Conservation (phyloP, 1,140 invertebrate genomes). For the Hylyphantes graminicola region DNA sequence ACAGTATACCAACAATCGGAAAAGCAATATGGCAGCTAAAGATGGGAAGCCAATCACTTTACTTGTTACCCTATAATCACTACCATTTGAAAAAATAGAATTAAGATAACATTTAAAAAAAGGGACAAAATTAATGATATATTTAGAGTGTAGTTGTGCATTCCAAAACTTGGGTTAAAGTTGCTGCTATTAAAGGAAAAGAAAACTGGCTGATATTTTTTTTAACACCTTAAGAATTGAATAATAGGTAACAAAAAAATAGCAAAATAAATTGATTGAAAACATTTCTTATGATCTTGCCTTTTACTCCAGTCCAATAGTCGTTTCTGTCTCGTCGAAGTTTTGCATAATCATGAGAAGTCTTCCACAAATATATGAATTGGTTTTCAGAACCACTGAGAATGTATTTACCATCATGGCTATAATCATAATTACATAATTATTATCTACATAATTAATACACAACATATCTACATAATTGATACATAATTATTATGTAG, state of each 20-base stretch:
- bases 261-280: no score
- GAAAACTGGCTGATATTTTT: no score
- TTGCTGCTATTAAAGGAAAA: no score
- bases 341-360: constrained; percentile 94
- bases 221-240: no score
- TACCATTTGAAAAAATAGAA: no score
- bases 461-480: not conserved
- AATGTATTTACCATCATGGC: constrained; percentile 96
- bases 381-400: constrained; percentile 98
- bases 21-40: no score
- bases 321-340: constrained; percentile 95
- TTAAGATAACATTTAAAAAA: no score
- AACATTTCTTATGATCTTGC: constrained; percentile 63
- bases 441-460: not conserved
- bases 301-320: constrained; percentile 97
- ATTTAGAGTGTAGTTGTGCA: not conserved
- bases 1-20: no score
- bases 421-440: constrained; percentile 67
- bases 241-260: no score
- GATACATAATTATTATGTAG: not conserved
- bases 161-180: not conserved
- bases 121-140: not conserved
- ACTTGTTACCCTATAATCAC: no score
- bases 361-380: constrained; percentile 97
- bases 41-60: no score